Percentiles rank a stretch among this genome's conserved stretches.
Evolutionary conservation across 2,888 invertebrate genomes (phyloP).

Genomic region (Clusia tigrina): DNA sequence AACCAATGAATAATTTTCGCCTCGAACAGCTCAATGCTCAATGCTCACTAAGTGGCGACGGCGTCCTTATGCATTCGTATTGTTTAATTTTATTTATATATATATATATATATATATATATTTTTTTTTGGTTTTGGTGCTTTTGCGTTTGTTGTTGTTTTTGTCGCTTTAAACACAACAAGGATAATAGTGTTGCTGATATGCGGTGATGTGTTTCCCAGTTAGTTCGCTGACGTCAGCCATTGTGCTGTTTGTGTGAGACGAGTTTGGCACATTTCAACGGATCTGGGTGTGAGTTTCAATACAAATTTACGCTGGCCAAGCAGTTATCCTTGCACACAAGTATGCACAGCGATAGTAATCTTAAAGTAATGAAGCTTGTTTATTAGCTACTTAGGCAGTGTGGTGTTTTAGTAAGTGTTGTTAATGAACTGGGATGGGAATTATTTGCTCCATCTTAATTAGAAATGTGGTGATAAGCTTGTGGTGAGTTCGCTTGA

Average conservation of each 20-base stretch:
- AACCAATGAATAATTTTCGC: slow-evolving; percentile 20
- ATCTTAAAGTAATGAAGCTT: too few relatives aligned
- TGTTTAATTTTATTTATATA: background rate
- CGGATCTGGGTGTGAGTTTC: too few relatives aligned
- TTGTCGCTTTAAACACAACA: background rate
- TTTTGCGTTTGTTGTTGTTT: background rate
- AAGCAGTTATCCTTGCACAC: too few relatives aligned
- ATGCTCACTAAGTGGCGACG: background rate
- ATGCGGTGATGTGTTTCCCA: background rate
- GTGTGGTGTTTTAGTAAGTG: background rate
- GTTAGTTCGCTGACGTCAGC: background rate
- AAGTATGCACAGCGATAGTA: too few relatives aligned
- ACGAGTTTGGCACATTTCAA: background rate
- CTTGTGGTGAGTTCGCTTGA: background rate
- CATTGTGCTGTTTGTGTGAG: background rate
- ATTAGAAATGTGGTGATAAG: background rate
- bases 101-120: too few relatives aligned
- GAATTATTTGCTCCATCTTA: background rate
- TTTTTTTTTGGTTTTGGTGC: too few relatives aligned
- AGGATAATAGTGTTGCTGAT: background rate
- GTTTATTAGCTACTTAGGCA: too few relatives aligned
- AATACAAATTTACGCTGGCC: too few relatives aligned
- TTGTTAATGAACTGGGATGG: background rate
- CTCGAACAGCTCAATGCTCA: background rate
- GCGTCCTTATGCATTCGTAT: background rate